These are phyloP conservation scores for Globodera rostochiensis DNA, from an alignment of 1,140 invertebrate genomes.

Conservation along the genomic window DNA sequence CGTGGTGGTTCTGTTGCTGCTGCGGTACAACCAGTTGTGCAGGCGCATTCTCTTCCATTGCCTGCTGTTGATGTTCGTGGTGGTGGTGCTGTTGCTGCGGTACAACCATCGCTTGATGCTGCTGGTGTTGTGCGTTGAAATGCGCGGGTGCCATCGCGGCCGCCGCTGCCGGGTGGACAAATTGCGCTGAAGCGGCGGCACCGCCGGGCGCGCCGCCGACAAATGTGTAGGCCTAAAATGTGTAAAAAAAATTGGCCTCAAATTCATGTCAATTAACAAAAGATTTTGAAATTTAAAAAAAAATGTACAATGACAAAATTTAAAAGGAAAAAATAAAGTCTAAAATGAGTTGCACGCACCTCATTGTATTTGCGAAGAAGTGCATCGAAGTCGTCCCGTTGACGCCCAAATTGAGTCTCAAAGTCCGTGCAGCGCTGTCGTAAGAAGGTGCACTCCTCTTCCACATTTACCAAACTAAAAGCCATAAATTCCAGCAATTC, in stretches of 20 bases:
- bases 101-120: neutral
- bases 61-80: neutral
- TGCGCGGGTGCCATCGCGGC: no score
- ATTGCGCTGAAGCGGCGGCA: no score
- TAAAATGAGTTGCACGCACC: neutral
- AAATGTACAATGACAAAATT: no score
- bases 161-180: neutral
- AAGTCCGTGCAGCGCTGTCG: constrained; percentile 34
- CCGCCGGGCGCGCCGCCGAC: no score
- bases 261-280: no score
- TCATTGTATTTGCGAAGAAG: constrained; percentile 40
- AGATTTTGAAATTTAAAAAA: no score
- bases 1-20: no score
- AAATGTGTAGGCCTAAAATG: no score
- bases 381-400: constrained; percentile 36
- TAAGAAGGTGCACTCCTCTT: constrained; percentile 48
- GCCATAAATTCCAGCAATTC: neutral
- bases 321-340: no score
- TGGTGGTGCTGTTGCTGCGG: neutral
- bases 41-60: neutral
- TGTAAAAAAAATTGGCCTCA: no score
- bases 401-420: constrained; percentile 32
- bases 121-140: neutral
- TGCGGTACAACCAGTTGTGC: neutral
- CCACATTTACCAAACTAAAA: constrained; percentile 41